Evolutionary conservation across 2,888 invertebrate genomes (phyloP).

Genomic region (Mantis religiosa): DNA sequence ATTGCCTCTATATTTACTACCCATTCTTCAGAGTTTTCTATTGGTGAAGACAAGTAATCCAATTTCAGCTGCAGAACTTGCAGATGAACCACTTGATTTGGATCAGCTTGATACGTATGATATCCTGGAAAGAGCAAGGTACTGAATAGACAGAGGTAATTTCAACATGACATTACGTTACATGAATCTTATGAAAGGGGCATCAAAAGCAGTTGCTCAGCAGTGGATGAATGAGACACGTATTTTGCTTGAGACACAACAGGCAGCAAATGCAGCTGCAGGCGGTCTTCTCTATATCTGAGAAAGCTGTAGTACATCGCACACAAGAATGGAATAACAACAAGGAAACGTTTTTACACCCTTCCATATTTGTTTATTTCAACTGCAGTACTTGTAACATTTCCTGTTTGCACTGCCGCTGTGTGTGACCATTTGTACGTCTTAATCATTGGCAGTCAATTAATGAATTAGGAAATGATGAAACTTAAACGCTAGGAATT

Average conservation of each 20-base stretch:
- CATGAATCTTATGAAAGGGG: conserved; percentile 84
- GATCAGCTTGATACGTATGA: conserved; percentile 78
- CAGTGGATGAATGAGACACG: conserved; percentile 86
- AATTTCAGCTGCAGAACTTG: conserved; percentile 68
- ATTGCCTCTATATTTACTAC: conserved; percentile 75
- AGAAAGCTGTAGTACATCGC: not conserved
- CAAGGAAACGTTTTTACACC: not conserved
- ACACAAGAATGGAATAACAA: not conserved
- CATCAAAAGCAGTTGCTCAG: conserved; percentile 73
- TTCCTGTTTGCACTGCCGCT: not conserved
- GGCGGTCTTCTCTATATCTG: conserved; percentile 55
- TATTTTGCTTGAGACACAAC: conserved; percentile 80
- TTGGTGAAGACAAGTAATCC: conserved; percentile 63
- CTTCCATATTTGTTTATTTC: not conserved
- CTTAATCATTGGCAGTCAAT: not conserved
- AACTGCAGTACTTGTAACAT: not conserved
- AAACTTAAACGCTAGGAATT: not conserved
- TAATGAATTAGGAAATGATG: not conserved
- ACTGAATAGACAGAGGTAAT: conserved; percentile 82
- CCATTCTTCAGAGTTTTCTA: conserved; percentile 85
- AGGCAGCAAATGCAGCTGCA: conserved; percentile 85
- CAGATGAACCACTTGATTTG: conserved; percentile 68
- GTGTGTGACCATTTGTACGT: not conserved
- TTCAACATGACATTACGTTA: conserved; percentile 79
- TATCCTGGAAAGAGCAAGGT: conserved; percentile 86